phyloP scores from a whole-genome alignment of 1,140 invertebrate genomes.

The Scaptodrosophila lebanonensis region DNA sequence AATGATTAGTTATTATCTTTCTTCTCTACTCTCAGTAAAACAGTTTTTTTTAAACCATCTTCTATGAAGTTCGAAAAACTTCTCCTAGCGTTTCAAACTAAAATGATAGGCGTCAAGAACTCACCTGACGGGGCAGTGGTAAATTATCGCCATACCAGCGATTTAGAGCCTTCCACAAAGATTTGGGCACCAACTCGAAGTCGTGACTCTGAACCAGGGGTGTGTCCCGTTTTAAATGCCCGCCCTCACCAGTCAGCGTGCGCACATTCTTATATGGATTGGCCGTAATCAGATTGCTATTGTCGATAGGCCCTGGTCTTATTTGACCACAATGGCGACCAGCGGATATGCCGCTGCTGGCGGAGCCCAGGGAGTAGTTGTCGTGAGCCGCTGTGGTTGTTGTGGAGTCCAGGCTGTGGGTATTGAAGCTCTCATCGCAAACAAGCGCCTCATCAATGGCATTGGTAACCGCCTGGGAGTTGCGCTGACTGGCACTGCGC shows the following conservation, averaged over 20 bases:
- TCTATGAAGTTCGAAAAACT: too few relatives aligned
- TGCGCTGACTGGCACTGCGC: slow-evolving; percentile 37
- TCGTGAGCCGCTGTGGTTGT: slow-evolving; percentile 79
- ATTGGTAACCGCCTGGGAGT: not conserved
- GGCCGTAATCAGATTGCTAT: slow-evolving; percentile 82
- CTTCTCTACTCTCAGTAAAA: too few relatives aligned
- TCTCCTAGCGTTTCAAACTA: too few relatives aligned
- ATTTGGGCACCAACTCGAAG: slow-evolving; percentile 90
- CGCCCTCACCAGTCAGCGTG: slow-evolving; percentile 91
- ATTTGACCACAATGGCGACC: slow-evolving; percentile 65
- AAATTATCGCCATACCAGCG: slow-evolving; percentile 91
- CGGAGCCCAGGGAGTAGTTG: slow-evolving; percentile 75
- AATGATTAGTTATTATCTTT: too few relatives aligned
- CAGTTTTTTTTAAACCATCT: too few relatives aligned
- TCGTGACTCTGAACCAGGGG: slow-evolving; percentile 85
- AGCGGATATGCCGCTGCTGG: slow-evolving; percentile 80
- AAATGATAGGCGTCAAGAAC: too few relatives aligned
- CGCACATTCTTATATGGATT: slow-evolving; percentile 81
- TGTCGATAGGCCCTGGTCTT: slow-evolving; percentile 88
- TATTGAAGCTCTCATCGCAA: slow-evolving; percentile 82
- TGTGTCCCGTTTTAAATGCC: slow-evolving; percentile 84
- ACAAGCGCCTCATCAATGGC: slow-evolving; percentile 80
- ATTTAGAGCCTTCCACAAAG: slow-evolving; percentile 89
- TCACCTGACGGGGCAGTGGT: slow-evolving; percentile 86
- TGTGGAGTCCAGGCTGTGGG: slow-evolving; percentile 81